Base-by-base conservation (phyloP, 2,113 vertebrate genomes). In the Heterochromis multidens region DNA sequence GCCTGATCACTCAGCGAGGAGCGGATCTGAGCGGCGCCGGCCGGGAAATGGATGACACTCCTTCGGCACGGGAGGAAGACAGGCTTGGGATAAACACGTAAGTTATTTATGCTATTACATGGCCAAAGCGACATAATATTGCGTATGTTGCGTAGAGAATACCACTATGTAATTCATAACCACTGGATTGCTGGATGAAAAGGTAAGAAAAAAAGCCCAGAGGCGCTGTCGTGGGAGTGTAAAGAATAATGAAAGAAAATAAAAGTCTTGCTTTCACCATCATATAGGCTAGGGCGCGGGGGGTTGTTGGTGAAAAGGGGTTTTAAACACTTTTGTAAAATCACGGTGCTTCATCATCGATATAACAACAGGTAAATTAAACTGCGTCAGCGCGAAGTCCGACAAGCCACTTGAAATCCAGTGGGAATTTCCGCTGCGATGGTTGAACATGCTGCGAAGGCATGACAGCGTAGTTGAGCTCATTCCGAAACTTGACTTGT, bases 331-430 rank as follows among this genome's bases (percentile, higher is more conserved):
- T 90, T 89, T 58, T 76, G 11, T 9, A 46, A 72, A 60, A 57
- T 70, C 63, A 23, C 2, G 59, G 62, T 85, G 80, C 88, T 87
- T 93, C 87, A 83, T 85, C 93, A 82, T 82, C 82, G 82, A 92
- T 82, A 65, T 94, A 92, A 95, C 92, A 94, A 94, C 93, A 94
- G 92, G 92, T 95, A 95, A 95, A 95, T 93, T 58, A 84, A 94
- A 95, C 94, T 96, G 96, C 96, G 96, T 96, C 96, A 96, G 94
- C 94, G 88, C 67, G 86, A 86, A 80, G 88, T 94, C 81, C 86
- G 91, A 80, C 81, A 85, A 92, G 67, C 88, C 87, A 79, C 87
- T 86, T 61, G 78, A 63, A 92, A 92, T 92, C 93, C 88, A 43
- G 60, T 21, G 84, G 94, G 94, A 93, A 93, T 95, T 94, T 94